phyloP scores from a whole-genome alignment of 2,797 vertebrate species.

The Sebastes trivittatus region DNA sequence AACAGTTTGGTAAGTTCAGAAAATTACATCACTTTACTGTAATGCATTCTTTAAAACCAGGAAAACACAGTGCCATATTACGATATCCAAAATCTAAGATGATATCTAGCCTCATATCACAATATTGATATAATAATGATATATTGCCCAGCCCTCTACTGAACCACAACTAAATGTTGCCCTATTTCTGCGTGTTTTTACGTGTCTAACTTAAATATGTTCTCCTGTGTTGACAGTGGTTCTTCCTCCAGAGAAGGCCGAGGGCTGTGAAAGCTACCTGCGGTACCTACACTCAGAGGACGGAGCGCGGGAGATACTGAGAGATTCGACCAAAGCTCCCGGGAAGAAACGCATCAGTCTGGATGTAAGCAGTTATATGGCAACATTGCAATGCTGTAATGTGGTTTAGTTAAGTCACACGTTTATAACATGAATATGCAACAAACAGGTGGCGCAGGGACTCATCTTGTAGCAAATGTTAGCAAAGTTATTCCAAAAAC shows the following conservation, averaged over 20 bases:
- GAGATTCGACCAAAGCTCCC: slow-evolving; percentile 69
- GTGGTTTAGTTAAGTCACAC: neutral
- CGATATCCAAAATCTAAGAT: no score
- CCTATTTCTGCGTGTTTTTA: neutral
- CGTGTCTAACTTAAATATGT: neutral
- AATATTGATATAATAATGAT: no score
- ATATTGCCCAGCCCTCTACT: neutral
- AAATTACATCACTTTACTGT: no score
- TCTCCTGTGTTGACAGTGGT: slow-evolving; percentile 72
- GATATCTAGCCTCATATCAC: no score
- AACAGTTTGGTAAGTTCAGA: no score
- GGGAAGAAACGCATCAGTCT: slow-evolving; percentile 84
- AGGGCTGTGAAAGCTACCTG: slow-evolving; percentile 81
- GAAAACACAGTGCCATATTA: no score
- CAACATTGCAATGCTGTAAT: neutral
- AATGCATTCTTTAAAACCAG: no score
- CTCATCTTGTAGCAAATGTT: no score
- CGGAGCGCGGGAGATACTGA: slow-evolving; percentile 67
- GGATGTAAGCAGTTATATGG: slow-evolving; percentile 67
- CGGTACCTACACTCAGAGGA: slow-evolving; percentile 77
- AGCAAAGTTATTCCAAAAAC: neutral
- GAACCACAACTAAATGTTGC: neutral
- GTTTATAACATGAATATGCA: neutral
- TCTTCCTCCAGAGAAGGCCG: slow-evolving; percentile 83
- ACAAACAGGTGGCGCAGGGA: neutral